A percentile compares a stretch with the other conserved stretches of the same genome.
These are phyloP conservation scores for Echeneis naucrates DNA, from an alignment of 2,797 vertebrate species.

Conservation along the genomic window DNA sequence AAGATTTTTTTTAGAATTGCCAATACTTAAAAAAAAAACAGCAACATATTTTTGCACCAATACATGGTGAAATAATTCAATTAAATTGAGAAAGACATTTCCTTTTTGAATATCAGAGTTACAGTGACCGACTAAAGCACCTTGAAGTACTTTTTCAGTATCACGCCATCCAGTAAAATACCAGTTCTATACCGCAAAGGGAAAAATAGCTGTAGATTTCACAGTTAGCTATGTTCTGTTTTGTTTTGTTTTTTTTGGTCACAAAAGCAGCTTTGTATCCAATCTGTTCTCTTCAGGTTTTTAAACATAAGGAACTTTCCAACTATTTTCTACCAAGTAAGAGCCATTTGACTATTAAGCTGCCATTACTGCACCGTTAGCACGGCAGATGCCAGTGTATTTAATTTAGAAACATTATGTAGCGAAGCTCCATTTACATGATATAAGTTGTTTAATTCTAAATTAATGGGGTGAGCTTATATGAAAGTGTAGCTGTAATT, in stretches of 20 bases:
- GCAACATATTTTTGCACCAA: background rate
- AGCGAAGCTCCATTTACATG: conserved; percentile 29
- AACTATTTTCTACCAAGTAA: background rate
- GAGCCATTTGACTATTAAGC: conserved; percentile 27
- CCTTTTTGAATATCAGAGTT: background rate
- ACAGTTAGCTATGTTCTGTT: background rate
- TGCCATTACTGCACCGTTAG: conserved; percentile 13
- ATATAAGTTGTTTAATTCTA: conserved; percentile 47
- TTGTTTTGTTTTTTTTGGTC: background rate
- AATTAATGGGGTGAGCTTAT: conserved; percentile 47
- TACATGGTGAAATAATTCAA: background rate
- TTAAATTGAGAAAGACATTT: background rate
- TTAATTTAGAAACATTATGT: conserved; percentile 26
- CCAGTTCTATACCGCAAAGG: no score
- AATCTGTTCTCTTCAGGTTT: background rate
- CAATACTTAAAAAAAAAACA: background rate
- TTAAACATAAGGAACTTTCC: background rate
- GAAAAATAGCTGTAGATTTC: no score
- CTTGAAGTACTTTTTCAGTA: background rate
- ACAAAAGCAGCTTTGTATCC: background rate
- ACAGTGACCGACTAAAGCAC: background rate
- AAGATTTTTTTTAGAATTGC: background rate
- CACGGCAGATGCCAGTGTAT: background rate
- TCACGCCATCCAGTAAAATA: background rate
- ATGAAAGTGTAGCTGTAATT: conserved; percentile 68